Base-by-base conservation (phyloP, 2,888 invertebrate species). In the Lymantria monacha region DNA sequence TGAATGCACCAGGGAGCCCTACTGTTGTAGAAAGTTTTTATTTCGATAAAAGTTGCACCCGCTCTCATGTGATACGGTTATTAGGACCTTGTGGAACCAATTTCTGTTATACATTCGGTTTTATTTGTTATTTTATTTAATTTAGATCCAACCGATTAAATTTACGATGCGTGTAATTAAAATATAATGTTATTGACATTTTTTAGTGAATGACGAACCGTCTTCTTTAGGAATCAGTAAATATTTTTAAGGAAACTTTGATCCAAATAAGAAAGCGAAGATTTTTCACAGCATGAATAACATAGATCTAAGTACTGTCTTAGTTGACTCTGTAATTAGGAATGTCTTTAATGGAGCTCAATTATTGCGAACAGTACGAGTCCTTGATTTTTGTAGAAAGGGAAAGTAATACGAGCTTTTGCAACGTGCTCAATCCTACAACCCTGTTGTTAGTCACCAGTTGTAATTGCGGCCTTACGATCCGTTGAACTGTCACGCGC, bases 401-500 rank as follows among this genome's bases (percentile, higher is more conserved):
- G 79, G 74, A 74, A 53, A 71, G 73, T 79, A 80, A 81, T 72
- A 70, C 64, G 78, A 78, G 76, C 74, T 73, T 76, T 76, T 67
- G 69, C 70, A 67, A 63, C 69, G 69, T 65, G 70, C 68, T 71
- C 66, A 64, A 62, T 69, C 59, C 70, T 61, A 61, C 68, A 69
- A 68, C 73, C 67, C 64, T 63, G 74, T 77, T 76, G 72, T 74
- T 74, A 74, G 61, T 74, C 74, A 78, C 79, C 38, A 81, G 69
- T 79, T 79, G 76, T 87, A 87, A 87, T 85, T 84, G 81, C 84
- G 77, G 83, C 76, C 80, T 85, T 78, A 81, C 82, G 83, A 83
- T 74, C 76, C 79, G 78, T 61, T 71, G 79, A 79, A 73, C 72
- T 74, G 79, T 82, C 81, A 80, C 86, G 81, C 83, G 81, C 83